Evolutionary conservation across 2,797 vertebrate species (phyloP).

Genomic region (Falco cherrug): DNA sequence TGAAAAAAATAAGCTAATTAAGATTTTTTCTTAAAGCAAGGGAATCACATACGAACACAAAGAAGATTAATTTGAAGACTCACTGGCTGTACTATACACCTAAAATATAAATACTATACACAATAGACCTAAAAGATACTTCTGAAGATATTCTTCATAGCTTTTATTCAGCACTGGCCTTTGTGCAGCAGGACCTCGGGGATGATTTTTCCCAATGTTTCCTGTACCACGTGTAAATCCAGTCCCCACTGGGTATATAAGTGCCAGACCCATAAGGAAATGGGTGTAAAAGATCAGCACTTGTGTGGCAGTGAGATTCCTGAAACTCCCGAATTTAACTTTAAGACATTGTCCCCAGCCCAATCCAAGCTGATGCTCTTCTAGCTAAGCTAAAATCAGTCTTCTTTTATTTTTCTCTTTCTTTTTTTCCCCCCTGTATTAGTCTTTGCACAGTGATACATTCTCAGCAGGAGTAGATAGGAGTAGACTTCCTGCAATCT

Average conservation of each 20-base stretch:
- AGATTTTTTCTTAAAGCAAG: neutral
- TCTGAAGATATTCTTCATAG: neutral
- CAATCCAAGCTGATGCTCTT: neutral
- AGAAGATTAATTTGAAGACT: neutral
- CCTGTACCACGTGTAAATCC: neutral
- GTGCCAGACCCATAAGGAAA: neutral
- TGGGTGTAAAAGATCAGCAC: neutral
- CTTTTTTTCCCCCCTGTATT: neutral
- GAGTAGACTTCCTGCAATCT: neutral
- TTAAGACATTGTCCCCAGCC: neutral
- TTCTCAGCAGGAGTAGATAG: neutral
- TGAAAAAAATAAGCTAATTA: neutral
- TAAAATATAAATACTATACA: too few relatives aligned
- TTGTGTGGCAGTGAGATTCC: neutral
- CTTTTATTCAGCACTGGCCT: neutral
- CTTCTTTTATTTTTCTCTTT: neutral
- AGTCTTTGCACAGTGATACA: neutral
- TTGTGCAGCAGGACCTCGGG: neutral
- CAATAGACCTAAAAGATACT: neutral
- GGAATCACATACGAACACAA: neutral
- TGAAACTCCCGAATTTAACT: neutral
- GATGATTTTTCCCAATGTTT: neutral
- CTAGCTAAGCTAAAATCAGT: neutral
- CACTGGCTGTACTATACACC: neutral
- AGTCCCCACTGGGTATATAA: neutral